A percentile compares a stretch with the other conserved stretches of the same genome.
These are phyloP conservation scores for Manacus vitellinus DNA, from an alignment of 2,113 vertebrate genomes.

Conservation along the genomic window DNA sequence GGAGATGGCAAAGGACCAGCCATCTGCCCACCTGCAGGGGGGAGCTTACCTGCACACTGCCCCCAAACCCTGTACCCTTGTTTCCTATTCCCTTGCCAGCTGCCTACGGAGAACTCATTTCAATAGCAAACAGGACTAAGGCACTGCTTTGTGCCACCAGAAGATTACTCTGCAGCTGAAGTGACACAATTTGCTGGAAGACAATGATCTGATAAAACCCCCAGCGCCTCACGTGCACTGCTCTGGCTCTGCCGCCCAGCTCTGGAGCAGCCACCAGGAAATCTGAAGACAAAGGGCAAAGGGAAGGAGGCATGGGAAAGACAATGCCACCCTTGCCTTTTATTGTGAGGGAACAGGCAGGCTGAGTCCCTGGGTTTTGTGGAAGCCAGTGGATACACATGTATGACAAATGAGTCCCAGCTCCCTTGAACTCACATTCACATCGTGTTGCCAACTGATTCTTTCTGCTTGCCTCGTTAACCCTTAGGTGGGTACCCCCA, in stretches of 20 bases:
- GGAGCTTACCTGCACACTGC: not conserved
- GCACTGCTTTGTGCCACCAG: not conserved
- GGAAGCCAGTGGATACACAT: not conserved
- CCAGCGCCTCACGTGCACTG: fast-evolving
- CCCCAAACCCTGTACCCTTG: not conserved
- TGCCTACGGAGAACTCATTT: not conserved
- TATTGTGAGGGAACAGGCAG: not conserved
- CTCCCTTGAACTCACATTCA: not conserved
- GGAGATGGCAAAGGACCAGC: not conserved
- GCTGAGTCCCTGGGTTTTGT: not conserved
- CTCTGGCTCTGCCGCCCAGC: not conserved
- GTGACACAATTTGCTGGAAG: not conserved
- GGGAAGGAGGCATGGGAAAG: not conserved
- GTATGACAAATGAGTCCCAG: slow-evolving; percentile 9
- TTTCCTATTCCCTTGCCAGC: not conserved
- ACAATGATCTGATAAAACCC: not conserved
- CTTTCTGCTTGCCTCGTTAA: not conserved
- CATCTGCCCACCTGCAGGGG: not conserved
- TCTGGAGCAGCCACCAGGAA: not conserved
- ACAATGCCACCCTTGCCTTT: slow-evolving; percentile 19
- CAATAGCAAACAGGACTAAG: not conserved
- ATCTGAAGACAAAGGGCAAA: not conserved
- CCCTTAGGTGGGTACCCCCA: not conserved
- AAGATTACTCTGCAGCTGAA: not conserved
- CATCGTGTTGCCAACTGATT: not conserved